A percentile compares a stretch with the other conserved stretches of the same genome.
These are phyloP conservation scores for Pentalonia nigronervosa DNA, from an alignment of 1,140 invertebrate species.

Conservation along the genomic window DNA sequence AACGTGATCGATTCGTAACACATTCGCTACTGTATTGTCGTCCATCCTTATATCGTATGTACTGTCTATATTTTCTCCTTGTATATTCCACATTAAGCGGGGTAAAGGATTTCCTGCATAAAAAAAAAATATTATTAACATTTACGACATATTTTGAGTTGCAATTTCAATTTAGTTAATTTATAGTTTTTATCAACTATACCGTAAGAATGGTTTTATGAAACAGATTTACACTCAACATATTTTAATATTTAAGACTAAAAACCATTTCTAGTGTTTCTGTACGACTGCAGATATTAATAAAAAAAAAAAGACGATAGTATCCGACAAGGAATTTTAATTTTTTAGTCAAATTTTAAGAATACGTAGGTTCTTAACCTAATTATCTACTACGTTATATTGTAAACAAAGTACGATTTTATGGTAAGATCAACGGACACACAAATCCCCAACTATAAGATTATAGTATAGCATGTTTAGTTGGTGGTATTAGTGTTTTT, in stretches of 20 bases:
- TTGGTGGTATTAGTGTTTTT: neutral
- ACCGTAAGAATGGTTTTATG: neutral
- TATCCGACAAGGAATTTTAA: neutral
- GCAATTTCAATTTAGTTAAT: neutral
- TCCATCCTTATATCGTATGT: neutral
- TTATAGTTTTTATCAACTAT: neutral
- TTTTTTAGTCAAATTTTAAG: neutral
- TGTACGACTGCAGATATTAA: neutral
- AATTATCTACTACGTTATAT: neutral
- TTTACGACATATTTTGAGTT: neutral
- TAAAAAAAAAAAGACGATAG: neutral
- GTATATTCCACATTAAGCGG: conserved; percentile 9
- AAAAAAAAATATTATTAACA: neutral
- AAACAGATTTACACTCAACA: neutral
- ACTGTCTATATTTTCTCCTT: neutral
- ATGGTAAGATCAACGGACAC: neutral
- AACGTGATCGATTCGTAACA: conserved; percentile 30
- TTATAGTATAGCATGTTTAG: neutral
- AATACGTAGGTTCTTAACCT: neutral
- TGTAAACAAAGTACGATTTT: neutral
- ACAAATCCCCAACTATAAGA: neutral
- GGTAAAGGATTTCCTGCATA: conserved; percentile 34
- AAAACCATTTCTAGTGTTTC: neutral
- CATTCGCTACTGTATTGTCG: neutral
- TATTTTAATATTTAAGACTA: neutral